Base-by-base conservation (phyloP, 2,113 vertebrate species). In the Hyaena hyaena region DNA sequence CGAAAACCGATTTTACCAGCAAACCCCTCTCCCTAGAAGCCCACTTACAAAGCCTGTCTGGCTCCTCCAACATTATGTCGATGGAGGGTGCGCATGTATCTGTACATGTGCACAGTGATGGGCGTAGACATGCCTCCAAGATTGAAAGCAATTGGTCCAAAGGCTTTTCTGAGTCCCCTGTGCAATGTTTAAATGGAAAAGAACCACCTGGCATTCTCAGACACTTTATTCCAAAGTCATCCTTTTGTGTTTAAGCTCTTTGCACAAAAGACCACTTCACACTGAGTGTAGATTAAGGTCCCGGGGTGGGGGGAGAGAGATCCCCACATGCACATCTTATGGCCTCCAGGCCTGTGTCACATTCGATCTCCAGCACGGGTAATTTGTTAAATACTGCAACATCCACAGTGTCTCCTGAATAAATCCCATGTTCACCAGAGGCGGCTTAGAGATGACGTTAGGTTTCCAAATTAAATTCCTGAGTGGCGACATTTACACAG, bases 241-340 rank as follows among this genome's bases (percentile, higher is more conserved):
- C 28, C 61, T 68, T 21, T 3, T 12, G 33, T 71, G 28, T 5
- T 17, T 23, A 50, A 81, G 94, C 35, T 48, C 53, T 68, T 39
- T 28, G 45, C 53, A 63, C 43, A 28, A 35, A 95, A 89, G 45
- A 88, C 0, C 1, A 58, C 94, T 35, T 63, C 58, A 21, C 10
- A 24, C 7, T 1, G 33, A 65, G 7, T 7, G 73, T 0, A 33
- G 58, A 58, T 65, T 4, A 1, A 16, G 55, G 61, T 61, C 39
- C 61, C 17, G 2, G 14, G 10, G 45, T 48, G 45, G 7, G 28
- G 10, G n/a, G 10, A 86, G 39, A 43, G 10, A 86, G 39, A 15
- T 0, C 15, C 31, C 14, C 63, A 23, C 0, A 1, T 9, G 14
- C 2, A 1, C 0, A 2, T 55, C 68, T 53, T 39, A 39, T 39